Evolutionary conservation across 2,888 invertebrate species (phyloP), one percentile per base, ranked within the genome.

Genomic region (Xestia xanthographa): DNA sequence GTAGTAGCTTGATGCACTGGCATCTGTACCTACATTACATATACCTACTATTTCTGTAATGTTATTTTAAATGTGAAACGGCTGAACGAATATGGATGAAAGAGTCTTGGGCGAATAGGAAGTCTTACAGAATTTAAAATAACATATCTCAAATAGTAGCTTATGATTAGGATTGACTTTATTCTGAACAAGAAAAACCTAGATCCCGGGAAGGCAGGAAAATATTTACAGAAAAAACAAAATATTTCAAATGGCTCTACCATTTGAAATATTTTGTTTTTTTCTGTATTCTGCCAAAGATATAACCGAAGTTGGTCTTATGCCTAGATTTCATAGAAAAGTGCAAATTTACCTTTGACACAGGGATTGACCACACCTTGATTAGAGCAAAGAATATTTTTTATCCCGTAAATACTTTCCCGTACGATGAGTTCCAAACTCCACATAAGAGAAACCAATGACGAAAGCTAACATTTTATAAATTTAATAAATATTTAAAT

Each of bases 401-500:
- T 17, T 17, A 8, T 29, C 1, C n/a, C n/a, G 0, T 29, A 5
- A 58, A 58, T 17, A 58, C 17, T 29, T 58, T 29, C 1, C 29
- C 20, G 9, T 58, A 2, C 26, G 3, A 17, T 58, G n/a, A n/a
- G n/a, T n/a, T n/a, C n/a, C n/a, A n/a, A n/a, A n/a, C 9, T 17
- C 20, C 29, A 58, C 20, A 9, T 34, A 4, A 29, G 9, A 29
- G 14, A 58, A 20, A 20, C 29, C 58, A 20, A 1, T n/a, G 5
- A 8, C 56, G 2, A 29, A 58, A 17, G 17, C 6, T 29, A 58
- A 29, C 38, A 9, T 17, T n/a, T n/a, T 22, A 34, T 48, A 45
- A 12, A 12, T 41, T 38, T 17, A 72, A 20, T 53, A 20, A 78
- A 53, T 69, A 62, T 34, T n/a, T 53, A 22, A 50, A 20, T 53